Conservation (phyloP, 2,888 invertebrate genomes). For the Erebia epiphron region DNA sequence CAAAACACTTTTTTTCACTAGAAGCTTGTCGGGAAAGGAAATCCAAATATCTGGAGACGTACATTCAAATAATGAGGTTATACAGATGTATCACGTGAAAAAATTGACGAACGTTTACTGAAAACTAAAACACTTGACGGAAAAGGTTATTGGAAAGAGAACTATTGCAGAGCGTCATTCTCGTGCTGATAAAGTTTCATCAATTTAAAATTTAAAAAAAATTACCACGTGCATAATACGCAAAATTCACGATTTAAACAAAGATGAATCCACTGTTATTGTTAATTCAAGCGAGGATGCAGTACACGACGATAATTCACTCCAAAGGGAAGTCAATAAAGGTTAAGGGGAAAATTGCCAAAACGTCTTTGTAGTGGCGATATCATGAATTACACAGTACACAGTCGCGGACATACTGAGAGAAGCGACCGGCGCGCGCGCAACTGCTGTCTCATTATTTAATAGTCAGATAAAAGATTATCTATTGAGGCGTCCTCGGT, state of each 20-base stretch:
- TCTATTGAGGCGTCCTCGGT: constrained; percentile 74
- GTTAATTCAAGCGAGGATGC: not conserved
- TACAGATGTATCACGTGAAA: no score
- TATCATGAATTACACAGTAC: constrained; percentile 42
- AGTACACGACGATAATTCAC: not conserved
- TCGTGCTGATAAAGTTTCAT: not conserved
- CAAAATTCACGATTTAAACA: not conserved
- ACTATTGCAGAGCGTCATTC: not conserved
- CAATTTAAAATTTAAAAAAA: not conserved
- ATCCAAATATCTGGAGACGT: no score
- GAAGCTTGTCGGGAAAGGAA: no score
- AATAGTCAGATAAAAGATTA: constrained; percentile 80
- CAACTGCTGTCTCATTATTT: constrained; percentile 69
- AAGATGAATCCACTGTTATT: not conserved
- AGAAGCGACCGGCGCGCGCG: constrained; percentile 54
- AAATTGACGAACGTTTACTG: no score
- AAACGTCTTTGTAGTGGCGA: constrained; percentile 9
- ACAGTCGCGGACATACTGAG: constrained; percentile 48
- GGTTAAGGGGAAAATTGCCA: constrained; percentile 13
- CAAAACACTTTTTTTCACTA: constrained; percentile 4
- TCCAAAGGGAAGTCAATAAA: constrained; percentile 4
- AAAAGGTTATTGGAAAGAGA: not conserved
- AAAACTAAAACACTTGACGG: not conserved
- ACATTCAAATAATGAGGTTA: no score
- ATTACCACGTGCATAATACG: no score